Evolutionary conservation across 2,797 vertebrate species (phyloP), one percentile per base, ranked within the genome.

Genomic region (Anniella stebbinsi): DNA sequence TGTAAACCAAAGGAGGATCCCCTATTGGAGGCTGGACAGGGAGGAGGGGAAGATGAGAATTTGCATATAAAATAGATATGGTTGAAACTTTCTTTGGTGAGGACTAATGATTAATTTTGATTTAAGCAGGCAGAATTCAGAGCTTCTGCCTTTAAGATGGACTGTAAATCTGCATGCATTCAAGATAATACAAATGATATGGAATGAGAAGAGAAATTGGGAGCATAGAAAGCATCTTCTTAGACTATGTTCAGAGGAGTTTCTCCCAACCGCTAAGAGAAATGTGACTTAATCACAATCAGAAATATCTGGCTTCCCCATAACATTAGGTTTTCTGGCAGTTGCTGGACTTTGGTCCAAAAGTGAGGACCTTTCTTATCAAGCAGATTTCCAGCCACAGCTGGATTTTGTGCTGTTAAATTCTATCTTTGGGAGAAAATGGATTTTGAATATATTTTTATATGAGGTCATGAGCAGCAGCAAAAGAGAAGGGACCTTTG

Each of bases 341-440:
- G 36, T 88, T 82, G 36, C 48, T 72, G 78, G 41, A 60, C 77
- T 88, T 73, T 82, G 66, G n/a, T 57, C 78, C n/a, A 30, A 60
- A 8, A 33, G 13, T 1, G 23, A 45, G 25, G 1, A 72, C 54
- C 28, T 21, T 60, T 67, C 0, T 75, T 66, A 3, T 77, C 45
- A 54, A 6, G 13, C 38, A 10, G 1, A 63, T 21, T 73, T 9
- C 51, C 4, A 5, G 30, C 48, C 90, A 18, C 67, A 73, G 91
- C 72, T 88, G 89, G 60, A 51, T 87, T 70, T 33, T 2, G 30
- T 36, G 2, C 30, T 4, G 3, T 30, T 3, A 36, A 90, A 78
- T 12, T 72, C 45, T 66, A 77, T 5, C 67, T 63, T 51, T 7
- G 57, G 36, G 8, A 63, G 33, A 73, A 30, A 0, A 0, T 25